Percentiles rank a stretch among this genome's conserved stretches.
phyloP scores from a whole-genome alignment of 1,140 invertebrate species.

The Drosophila ambigua region DNA sequence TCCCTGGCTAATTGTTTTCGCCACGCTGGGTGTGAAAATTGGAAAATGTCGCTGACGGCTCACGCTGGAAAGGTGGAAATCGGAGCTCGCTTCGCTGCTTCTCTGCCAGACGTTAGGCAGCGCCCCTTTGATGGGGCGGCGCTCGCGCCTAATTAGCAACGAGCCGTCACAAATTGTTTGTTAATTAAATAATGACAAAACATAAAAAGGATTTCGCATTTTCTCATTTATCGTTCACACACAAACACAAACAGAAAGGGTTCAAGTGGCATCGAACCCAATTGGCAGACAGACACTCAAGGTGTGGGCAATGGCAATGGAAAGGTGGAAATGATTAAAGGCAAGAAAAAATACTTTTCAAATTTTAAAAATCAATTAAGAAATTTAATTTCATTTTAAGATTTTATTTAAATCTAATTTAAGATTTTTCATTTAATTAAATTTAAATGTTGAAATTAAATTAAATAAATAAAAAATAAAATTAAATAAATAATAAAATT shows the following conservation, averaged over 20 bases:
- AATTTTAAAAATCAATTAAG: neutral
- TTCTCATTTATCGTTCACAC: conserved; percentile 19
- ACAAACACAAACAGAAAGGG: conserved; percentile 12
- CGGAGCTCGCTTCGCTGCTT: conserved; percentile 54
- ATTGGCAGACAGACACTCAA: conserved; percentile 19
- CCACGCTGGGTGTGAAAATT: conserved; percentile 58
- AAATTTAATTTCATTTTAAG: neutral
- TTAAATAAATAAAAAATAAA: too few species aligned
- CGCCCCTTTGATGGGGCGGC: conserved; percentile 49
- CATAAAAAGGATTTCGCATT: conserved; percentile 47
- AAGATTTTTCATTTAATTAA: neutral
- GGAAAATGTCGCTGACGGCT: conserved; percentile 48
- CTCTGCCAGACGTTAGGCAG: conserved; percentile 20
- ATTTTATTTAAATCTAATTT: neutral
- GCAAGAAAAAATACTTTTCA: neutral
- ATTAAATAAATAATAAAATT: too few species aligned
- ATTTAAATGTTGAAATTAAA: neutral
- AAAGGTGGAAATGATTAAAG: neutral
- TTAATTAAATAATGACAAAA: conserved; percentile 59
- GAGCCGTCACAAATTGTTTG: conserved; percentile 57
- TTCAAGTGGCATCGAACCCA: conserved; percentile 52
- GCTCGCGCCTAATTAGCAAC: conserved; percentile 51
- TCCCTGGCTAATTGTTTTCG: conserved; percentile 55
- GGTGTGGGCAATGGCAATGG: neutral
- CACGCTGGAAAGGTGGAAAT: conserved; percentile 41